A percentile compares a stretch with the other conserved stretches of the same genome.
Evolutionary conservation across 2,888 invertebrate genomes (phyloP).

Genomic region (Polydrusus cervinus): DNA sequence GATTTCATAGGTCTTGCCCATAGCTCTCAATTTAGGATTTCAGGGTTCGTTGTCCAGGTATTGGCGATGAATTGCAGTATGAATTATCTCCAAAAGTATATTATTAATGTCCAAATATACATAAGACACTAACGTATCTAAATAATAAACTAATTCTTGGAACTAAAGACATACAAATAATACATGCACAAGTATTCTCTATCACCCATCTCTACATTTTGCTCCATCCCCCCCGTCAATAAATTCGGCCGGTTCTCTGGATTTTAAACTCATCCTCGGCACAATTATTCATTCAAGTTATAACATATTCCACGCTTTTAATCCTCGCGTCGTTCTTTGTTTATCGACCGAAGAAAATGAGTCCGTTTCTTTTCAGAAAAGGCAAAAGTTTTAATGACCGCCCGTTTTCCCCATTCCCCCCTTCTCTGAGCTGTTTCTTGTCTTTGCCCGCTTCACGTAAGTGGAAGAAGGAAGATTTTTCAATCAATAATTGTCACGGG

Average conservation of each 20-base stretch:
- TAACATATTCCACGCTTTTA: slow-evolving; percentile 68
- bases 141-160: no score
- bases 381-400: slow-evolving; percentile 72
- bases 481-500: slow-evolving; percentile 82
- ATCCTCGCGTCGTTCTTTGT: slow-evolving; percentile 64
- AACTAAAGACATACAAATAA: no score
- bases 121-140: no score
- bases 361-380: slow-evolving; percentile 70
- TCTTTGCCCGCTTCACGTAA: slow-evolving; percentile 62
- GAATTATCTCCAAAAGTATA: no score
- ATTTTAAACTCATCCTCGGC: slow-evolving; percentile 71
- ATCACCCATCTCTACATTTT: slow-evolving; percentile 59
- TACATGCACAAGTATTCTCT: no score
- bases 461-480: slow-evolving; percentile 74
- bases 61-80: no score
- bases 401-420: slow-evolving; percentile 59
- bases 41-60: no score
- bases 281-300: slow-evolving; percentile 72
- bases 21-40: no score
- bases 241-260: slow-evolving; percentile 69
- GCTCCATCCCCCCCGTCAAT: slow-evolving; percentile 62
- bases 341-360: slow-evolving; percentile 68
- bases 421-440: slow-evolving; percentile 44
- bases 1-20: no score
- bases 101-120: no score